Evolutionary conservation across 2,113 vertebrate species (phyloP), one percentile per base, ranked within the genome.

Genomic region (Pungitius pungitius): DNA sequence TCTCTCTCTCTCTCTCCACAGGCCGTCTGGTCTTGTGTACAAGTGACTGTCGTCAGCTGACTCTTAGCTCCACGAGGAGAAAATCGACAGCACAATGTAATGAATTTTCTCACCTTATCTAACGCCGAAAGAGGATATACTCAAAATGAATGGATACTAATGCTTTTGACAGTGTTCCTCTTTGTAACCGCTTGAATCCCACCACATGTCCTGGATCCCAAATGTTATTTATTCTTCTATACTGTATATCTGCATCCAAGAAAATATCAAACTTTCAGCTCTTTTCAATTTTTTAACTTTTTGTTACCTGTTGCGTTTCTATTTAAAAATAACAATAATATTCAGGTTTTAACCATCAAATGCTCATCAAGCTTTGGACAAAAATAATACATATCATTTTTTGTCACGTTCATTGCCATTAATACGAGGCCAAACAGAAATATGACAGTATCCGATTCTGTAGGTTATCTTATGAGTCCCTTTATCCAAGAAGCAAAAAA

Each of bases 191-290:
- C 69, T 80, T 54, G 43, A 83, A 66, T 81, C 73, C 65, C 82
- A 85, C 80, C 61, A 69, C 55, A 64, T 81, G 70, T 37, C 74
- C 67, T 78, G 74, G 77, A 55, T 33, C 58, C 68, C 70, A 78
- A 82, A 81, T 85, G 81, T 83, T 80, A 84, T 85, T 75, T 90
- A 87, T 82, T 86, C 77, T 87, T 91, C 22, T 80, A 81, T 73
- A 71, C 64, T 82, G 72, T 79, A 73, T 88, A 77, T 87, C 76
- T 83, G 77, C 77, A 83, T 85, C 65, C 60, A 63, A 49, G 5
- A 49, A 81, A 85, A 78, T 85, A 77, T 76, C 66, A 18, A 70
- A 77, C 77, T 83, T 78, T 85, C 0, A 37, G 45, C 81, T 72
- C n/a, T 78, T 80, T 79, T 11, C 13, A 39, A 18, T 80, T 85